Evolutionary conservation across 2,888 invertebrate genomes (phyloP).

Genomic region (Melinaea menophilus): DNA sequence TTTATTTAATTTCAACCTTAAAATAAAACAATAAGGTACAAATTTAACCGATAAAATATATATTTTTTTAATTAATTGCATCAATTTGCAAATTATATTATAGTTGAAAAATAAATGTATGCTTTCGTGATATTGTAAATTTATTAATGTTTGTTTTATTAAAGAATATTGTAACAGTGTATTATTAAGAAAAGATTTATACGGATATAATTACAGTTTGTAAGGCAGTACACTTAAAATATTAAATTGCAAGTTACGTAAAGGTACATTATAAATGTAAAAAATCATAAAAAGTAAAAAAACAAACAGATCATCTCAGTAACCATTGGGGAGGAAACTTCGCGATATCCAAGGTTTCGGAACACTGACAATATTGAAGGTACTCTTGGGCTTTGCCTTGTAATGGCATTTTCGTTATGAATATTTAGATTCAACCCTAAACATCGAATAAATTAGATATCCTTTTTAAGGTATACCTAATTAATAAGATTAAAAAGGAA

Average conservation of each 20-base stretch:
- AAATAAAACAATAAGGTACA: slow-evolving; percentile 21
- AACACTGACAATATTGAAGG: slow-evolving; percentile 50
- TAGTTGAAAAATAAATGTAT: slow-evolving; percentile 5
- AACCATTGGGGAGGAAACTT: slow-evolving; percentile 23
- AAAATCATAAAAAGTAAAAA: slow-evolving; percentile 20
- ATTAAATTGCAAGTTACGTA: not conserved
- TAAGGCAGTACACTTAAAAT: not conserved
- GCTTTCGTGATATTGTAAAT: slow-evolving; percentile 6
- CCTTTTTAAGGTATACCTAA: no score
- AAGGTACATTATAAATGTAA: not conserved
- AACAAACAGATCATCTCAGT: slow-evolving; percentile 30
- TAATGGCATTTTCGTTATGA: slow-evolving; percentile 28
- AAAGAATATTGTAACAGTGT: not conserved
- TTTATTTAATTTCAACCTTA: slow-evolving; percentile 4
- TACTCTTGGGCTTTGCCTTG: slow-evolving; percentile 38
- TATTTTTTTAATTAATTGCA: slow-evolving; percentile 6
- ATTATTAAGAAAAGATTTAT: not conserved
- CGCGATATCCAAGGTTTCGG: slow-evolving; percentile 35
- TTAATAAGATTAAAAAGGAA: not conserved
- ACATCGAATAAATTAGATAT: not conserved
- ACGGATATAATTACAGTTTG: not conserved
- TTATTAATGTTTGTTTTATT: slow-evolving; percentile 6
- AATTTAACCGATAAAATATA: slow-evolving; percentile 32
- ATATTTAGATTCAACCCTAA: slow-evolving; percentile 25
- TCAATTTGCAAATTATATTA: slow-evolving; percentile 5